phyloP scores from a whole-genome alignment of 2,888 invertebrate species.

The Crematogaster levior region DNA sequence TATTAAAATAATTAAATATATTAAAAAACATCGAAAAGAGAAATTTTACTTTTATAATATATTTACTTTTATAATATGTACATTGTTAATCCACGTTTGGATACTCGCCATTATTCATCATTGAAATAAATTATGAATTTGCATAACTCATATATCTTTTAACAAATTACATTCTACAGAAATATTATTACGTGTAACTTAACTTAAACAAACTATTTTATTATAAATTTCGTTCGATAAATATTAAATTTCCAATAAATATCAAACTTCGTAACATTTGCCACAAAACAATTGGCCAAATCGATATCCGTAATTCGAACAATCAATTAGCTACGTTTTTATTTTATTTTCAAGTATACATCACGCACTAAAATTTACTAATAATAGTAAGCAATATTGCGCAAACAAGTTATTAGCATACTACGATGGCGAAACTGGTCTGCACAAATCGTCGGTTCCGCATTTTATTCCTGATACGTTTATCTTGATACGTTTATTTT shows the following conservation, averaged over 20 bases:
- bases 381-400: neutral
- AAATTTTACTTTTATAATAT: neutral
- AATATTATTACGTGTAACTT: neutral
- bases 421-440: neutral
- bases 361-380: neutral
- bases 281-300: neutral
- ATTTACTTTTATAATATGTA: neutral
- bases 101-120: neutral
- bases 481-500: conserved; percentile 10
- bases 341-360: neutral
- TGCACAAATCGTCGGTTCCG: conserved; percentile 32
- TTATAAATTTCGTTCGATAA: neutral
- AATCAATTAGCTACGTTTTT: neutral
- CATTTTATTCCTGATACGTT: conserved; percentile 34
- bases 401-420: conserved; percentile 18
- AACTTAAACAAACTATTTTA: neutral
- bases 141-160: neutral
- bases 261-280: neutral
- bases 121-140: neutral
- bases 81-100: neutral
- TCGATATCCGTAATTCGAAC: neutral
- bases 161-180: conserved; percentile 21
- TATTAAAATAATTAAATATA: neutral
- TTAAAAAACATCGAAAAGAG: neutral
- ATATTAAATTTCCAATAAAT: neutral